phyloP scores from a whole-genome alignment of 1,140 invertebrate genomes.

The Mycetomoellerius zeteki region DNA sequence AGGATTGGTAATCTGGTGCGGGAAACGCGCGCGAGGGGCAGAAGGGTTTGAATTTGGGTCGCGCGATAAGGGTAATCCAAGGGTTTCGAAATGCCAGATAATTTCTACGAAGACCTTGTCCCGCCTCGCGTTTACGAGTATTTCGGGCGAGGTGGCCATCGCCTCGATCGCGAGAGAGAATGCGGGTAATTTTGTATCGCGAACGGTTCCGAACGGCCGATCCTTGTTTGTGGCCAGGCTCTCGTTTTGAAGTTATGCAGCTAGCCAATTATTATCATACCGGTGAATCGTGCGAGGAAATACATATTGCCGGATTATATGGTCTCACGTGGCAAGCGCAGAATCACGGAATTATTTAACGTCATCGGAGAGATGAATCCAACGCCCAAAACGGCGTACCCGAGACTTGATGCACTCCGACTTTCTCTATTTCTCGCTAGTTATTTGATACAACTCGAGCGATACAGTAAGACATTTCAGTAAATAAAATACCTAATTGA shows the following conservation, averaged over 20 bases:
- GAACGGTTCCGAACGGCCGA: slow-evolving; percentile 54
- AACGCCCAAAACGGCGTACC: not conserved
- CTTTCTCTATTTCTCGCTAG: not conserved
- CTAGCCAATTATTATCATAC: slow-evolving; percentile 70
- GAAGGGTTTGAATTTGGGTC: slow-evolving; percentile 71
- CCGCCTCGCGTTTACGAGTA: slow-evolving; percentile 40
- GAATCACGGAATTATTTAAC: slow-evolving; percentile 58
- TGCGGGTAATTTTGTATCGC: slow-evolving; percentile 62
- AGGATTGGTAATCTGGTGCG: slow-evolving; percentile 65
- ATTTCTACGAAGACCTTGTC: slow-evolving; percentile 74
- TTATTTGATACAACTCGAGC: not conserved
- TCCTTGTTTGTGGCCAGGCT: slow-evolving; percentile 33
- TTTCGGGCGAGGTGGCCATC: slow-evolving; percentile 17
- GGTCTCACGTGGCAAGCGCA: slow-evolving; percentile 36
- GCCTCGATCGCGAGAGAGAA: slow-evolving; percentile 47
- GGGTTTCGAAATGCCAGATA: slow-evolving; percentile 73
- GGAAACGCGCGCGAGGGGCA: slow-evolving; percentile 15
- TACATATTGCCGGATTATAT: slow-evolving; percentile 51
- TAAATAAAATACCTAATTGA: slow-evolving; percentile 27
- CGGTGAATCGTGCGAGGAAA: slow-evolving; percentile 48
- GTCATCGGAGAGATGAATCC: slow-evolving; percentile 34
- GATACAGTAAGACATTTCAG: not conserved
- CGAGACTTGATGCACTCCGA: slow-evolving; percentile 11
- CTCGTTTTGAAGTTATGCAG: slow-evolving; percentile 54
- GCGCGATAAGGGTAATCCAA: slow-evolving; percentile 76